Conservation (phyloP, 2,888 invertebrate species). For the Lysandra coridon region DNA sequence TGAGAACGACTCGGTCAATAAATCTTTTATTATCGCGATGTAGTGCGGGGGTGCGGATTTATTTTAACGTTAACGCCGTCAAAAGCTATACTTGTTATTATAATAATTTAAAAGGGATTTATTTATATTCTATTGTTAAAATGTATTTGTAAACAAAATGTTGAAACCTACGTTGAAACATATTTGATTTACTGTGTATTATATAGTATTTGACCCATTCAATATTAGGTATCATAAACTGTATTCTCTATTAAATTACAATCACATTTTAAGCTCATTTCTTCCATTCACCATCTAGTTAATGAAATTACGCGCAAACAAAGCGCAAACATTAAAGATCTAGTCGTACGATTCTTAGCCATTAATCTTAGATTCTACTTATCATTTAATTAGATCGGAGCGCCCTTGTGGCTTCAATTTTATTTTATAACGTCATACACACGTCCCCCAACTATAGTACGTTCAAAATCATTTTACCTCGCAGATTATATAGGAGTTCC, state of each 20-base stretch:
- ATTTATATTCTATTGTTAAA: not conserved
- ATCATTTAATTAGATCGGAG: slow-evolving; percentile 80
- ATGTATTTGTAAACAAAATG: not conserved
- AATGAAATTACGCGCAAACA: slow-evolving; percentile 41
- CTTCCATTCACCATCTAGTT: slow-evolving; percentile 1
- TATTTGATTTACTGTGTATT: not conserved
- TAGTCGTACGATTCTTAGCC: slow-evolving; percentile 62
- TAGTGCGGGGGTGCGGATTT: slow-evolving; percentile 32
- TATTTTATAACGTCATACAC: slow-evolving; percentile 80
- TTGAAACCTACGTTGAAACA: not conserved
- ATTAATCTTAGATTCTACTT: slow-evolving; percentile 76
- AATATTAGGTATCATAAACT: not conserved
- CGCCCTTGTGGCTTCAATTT: slow-evolving; percentile 76
- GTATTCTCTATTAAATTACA: not conserved
- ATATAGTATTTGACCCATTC: not conserved
- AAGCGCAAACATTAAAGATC: slow-evolving; percentile 50
- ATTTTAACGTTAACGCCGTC: not conserved
- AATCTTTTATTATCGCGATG: slow-evolving; percentile 44
- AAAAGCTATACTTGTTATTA: not conserved
- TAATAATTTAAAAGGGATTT: not conserved
- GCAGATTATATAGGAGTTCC: not conserved
- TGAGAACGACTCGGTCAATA: slow-evolving; percentile 60
- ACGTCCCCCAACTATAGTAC: slow-evolving; percentile 61
- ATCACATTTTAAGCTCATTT: not conserved
- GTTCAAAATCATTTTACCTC: not conserved